Evolutionary conservation across 2,888 invertebrate genomes (phyloP).

Genomic region (Chironomus riparius): DNA sequence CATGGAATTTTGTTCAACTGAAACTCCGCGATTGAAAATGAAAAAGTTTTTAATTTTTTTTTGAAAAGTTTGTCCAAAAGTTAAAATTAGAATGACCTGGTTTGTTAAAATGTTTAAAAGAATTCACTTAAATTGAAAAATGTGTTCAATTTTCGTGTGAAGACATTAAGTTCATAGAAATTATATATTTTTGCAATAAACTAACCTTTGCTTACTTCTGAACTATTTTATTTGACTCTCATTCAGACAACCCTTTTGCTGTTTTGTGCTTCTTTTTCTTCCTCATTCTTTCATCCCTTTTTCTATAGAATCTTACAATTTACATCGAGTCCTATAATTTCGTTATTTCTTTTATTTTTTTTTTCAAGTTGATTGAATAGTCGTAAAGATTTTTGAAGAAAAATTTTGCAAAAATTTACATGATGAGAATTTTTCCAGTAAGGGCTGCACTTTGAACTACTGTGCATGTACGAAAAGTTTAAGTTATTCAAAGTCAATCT

Average conservation of each 20-base stretch:
- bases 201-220: too few species aligned
- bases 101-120: too few species aligned
- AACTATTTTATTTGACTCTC: neutral
- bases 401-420: neutral
- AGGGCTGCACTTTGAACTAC: neutral
- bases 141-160: too few species aligned
- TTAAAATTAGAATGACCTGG: too few species aligned
- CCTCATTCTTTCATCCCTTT: neutral
- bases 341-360: neutral
- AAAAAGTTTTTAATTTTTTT: too few species aligned
- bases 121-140: too few species aligned
- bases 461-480: too few species aligned
- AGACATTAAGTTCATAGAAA: too few species aligned
- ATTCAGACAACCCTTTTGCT: neutral
- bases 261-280: neutral
- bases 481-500: neutral
- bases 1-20: too few species aligned
- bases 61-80: too few species aligned
- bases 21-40: too few species aligned
- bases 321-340: neutral
- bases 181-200: too few species aligned
- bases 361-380: conserved; percentile 16
- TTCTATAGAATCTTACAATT: neutral
- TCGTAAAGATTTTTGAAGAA: neutral
- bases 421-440: neutral